Base-by-base conservation (phyloP, 2,888 invertebrate genomes). In the Leptogaster cylindrica region DNA sequence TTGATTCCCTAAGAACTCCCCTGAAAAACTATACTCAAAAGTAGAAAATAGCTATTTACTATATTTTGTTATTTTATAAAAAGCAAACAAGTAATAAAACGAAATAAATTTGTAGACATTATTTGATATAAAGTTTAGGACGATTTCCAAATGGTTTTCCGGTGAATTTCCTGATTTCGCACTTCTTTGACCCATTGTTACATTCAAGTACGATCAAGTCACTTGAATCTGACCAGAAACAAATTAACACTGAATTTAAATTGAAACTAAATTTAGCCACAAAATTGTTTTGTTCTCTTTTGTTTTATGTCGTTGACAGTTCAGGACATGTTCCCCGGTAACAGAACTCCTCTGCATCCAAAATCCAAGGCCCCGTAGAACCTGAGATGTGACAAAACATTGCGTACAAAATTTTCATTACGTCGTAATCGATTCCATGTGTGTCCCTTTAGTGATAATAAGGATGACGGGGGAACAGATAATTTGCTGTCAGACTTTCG, bases 221-320 rank as follows among this genome's bases (percentile, higher is more conserved):
- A 23, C n/a, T 23, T 5, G 16, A 18, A 18, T n/a, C 23, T 7
- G 23, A 23, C 18, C 33, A 33, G 33, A 33, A 52, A 25, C n/a
- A 12, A 46, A 46, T 52, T 52, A 33, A 52, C 52, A 52, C 18
- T 52, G 52, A 33, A 52, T 31, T 10, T 52, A 52, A 52, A 52
- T 52, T 31, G 52, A 52, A 52, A 52, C 52, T 52, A 20, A 52
- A 52, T 52, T 52, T 10, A 18, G 33, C 52, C 52, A 52, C 28
- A 31, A 52, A 52, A 52, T 33, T 52, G 52, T 52, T 52, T 52
- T 31, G 33, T 33, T 1, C 52, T 10, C 31, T 33, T 52, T 27
- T 52, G 18, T 16, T 52, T 16, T 16, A 10, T 10, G 20, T 23
- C 14, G 10, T 36, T 36, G 31, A 3, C 36, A n/a, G 14, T 36